Evolutionary conservation across 2,797 vertebrate genomes (phyloP).

Genomic region (Rhincodon typus): DNA sequence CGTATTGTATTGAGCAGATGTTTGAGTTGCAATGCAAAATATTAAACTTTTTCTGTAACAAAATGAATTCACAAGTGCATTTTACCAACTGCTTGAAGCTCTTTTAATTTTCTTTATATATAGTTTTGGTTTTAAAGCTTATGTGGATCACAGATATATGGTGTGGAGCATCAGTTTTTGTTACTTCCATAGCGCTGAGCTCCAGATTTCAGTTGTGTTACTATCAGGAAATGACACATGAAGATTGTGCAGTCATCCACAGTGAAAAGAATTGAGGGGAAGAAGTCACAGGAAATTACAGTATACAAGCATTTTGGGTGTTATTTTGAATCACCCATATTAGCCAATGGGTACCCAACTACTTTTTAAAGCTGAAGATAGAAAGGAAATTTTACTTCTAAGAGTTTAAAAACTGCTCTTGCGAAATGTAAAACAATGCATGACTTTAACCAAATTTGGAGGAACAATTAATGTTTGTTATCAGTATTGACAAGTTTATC

Average conservation of each 20-base stretch:
- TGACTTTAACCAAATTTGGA: neutral
- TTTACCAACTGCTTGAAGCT: neutral
- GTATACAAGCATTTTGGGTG: neutral
- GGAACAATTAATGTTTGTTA: neutral
- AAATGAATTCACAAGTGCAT: neutral
- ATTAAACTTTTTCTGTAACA: neutral
- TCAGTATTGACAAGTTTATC: neutral
- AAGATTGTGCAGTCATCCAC: neutral
- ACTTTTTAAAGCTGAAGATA: neutral
- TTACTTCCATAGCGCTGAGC: neutral
- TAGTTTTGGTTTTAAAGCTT: neutral
- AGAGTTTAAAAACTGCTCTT: neutral
- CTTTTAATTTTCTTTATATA: neutral
- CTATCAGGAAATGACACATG: neutral
- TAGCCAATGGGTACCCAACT: neutral
- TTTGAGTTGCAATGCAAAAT: neutral
- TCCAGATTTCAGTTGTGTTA: neutral
- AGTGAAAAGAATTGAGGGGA: neutral
- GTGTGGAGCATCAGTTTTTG: neutral
- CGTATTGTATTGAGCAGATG: neutral
- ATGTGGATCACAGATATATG: neutral
- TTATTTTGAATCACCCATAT: neutral
- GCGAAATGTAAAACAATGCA: neutral
- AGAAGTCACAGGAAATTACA: neutral
- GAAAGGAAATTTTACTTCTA: conserved; percentile 2